Conservation (phyloP, 2,888 invertebrate species). For the Nycteola revayana region DNA sequence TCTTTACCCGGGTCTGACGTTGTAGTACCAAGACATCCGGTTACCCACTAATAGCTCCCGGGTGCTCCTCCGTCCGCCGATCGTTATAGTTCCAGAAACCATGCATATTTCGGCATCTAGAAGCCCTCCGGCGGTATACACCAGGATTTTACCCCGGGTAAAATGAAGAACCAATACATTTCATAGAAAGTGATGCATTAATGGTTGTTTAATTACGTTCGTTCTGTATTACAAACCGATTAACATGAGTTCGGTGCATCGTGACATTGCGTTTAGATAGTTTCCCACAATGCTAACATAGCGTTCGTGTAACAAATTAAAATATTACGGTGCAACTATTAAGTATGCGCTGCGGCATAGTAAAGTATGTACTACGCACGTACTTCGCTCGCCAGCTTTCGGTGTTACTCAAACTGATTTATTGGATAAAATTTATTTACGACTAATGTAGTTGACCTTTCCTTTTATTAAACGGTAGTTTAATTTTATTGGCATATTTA, state of each 20-base stretch:
- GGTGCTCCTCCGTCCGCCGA: no score
- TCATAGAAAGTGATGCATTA: constrained; percentile 35
- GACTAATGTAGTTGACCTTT: no score
- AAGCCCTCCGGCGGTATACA: no score
- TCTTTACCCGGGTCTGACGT: no score
- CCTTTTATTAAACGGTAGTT: no score
- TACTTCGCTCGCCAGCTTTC: constrained; percentile 44
- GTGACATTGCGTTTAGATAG: constrained; percentile 38
- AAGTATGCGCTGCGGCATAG: constrained; percentile 53
- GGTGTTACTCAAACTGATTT: constrained; percentile 62
- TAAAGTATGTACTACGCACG: constrained; percentile 33
- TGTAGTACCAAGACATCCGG: no score
- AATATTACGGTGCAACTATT: constrained; percentile 66
- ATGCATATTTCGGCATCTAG: no score
- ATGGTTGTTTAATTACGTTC: constrained; percentile 25
- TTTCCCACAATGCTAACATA: constrained; percentile 41
- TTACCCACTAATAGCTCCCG: no score
- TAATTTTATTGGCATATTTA: no score
- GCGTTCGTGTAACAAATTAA: constrained; percentile 60
- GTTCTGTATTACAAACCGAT: constrained; percentile 27
- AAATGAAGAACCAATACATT: no score
- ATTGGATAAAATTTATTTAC: constrained; percentile 37
- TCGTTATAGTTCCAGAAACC: not conserved
- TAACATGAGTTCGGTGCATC: constrained; percentile 36
- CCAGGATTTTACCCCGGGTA: no score